Evolutionary conservation across 2,797 vertebrate genomes (phyloP).

Genomic region (Chelmon rostratus): DNA sequence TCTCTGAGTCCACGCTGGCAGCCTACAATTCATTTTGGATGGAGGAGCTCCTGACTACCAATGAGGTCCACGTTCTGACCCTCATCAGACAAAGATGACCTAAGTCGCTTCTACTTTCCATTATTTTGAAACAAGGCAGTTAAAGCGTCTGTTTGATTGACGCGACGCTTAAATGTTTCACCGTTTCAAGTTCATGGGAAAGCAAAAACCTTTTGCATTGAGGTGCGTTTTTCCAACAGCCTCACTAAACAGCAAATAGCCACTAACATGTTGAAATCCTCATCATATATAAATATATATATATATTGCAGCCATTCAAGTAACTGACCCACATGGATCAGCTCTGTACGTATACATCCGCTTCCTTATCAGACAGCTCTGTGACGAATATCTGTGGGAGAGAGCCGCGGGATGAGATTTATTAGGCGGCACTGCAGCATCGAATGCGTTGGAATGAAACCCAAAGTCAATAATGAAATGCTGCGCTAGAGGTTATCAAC

Average conservation of each 20-base stretch:
- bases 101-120: not conserved
- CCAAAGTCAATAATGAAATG: constrained; percentile 54
- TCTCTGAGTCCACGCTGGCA: constrained; percentile 11
- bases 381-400: constrained; percentile 41
- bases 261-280: constrained; percentile 11
- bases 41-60: constrained; percentile 16
- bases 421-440: constrained; percentile 24
- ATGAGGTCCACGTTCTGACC: not conserved
- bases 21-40: not conserved
- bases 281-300: constrained; percentile 9
- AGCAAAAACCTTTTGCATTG: not conserved
- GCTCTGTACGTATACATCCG: not conserved
- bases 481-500: constrained; percentile 39
- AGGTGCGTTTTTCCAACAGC: not conserved
- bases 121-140: not conserved
- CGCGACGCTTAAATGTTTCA: not conserved
- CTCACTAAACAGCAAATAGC: constrained; percentile 3
- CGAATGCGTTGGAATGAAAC: not conserved
- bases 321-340: not conserved
- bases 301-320: constrained; percentile 11
- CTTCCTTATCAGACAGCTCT: constrained; percentile 51
- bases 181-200: not conserved
- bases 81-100: not conserved
- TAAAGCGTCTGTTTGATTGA: not conserved
- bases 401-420: constrained; percentile 52